Conservation (phyloP, 2,888 invertebrate species). For the Agriotes lineatus region DNA sequence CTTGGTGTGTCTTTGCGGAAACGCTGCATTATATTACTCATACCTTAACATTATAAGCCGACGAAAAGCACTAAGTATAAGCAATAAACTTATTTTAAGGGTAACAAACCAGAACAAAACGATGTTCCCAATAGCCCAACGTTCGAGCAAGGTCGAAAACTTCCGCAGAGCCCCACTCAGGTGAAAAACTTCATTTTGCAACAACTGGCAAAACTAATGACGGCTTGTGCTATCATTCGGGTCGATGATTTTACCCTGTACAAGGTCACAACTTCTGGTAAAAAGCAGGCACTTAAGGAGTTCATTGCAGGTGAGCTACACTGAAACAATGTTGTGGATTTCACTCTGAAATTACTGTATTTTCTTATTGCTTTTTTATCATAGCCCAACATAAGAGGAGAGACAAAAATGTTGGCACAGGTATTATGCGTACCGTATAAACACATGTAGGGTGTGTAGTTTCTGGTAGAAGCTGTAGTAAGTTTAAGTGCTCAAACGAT, state of each 20-base stretch:
- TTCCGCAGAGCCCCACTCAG: constrained; percentile 62
- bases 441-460: constrained; percentile 5
- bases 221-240: constrained; percentile 89
- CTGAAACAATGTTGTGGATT: constrained; percentile 9
- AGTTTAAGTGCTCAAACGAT: background rate
- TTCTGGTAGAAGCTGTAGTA: background rate
- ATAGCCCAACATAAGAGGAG: constrained; percentile 72
- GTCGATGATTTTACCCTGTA: constrained; percentile 93
- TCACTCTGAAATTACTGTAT: constrained; percentile 15
- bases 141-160: constrained; percentile 43
- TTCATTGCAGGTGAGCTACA: constrained; percentile 76
- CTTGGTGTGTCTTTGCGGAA: no score
- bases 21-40: no score
- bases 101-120: background rate
- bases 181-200: constrained; percentile 77
- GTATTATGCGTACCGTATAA: constrained; percentile 49
- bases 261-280: constrained; percentile 82
- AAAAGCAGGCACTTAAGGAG: constrained; percentile 83
- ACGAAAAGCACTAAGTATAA: no score
- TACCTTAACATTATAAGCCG: no score
- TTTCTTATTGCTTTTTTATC: constrained; percentile 50
- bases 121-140: constrained; percentile 27
- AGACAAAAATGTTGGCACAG: constrained; percentile 63
- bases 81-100: background rate
- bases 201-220: constrained; percentile 90